phyloP scores from a whole-genome alignment of 35 echinoderm and acorn worm species.

The Apostichopus parvimensis region DNA sequence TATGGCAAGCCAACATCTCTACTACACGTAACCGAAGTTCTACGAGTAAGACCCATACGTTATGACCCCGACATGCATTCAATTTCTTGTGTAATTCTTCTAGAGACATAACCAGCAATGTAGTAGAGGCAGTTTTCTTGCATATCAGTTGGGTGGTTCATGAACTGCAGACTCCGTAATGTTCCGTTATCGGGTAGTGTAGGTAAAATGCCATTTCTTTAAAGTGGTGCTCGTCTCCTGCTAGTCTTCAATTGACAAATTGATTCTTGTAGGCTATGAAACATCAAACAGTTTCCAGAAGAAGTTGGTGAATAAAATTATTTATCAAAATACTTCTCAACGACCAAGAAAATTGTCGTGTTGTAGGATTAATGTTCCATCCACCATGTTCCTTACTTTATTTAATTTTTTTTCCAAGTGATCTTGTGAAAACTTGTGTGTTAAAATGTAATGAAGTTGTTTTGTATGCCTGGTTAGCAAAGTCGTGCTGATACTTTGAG shows the following conservation, averaged over 20 bases:
- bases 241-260: slow-evolving; percentile 24
- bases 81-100: slow-evolving; percentile 11
- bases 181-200: neutral
- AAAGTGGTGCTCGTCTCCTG: neutral
- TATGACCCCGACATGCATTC: neutral
- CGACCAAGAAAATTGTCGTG: slow-evolving; percentile 17
- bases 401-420: slow-evolving; percentile 15
- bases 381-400: slow-evolving; percentile 21
- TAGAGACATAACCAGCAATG: slow-evolving; percentile 33
- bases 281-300: slow-evolving; percentile 12
- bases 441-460: neutral
- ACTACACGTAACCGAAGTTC: too few species aligned
- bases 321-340: slow-evolving; percentile 37
- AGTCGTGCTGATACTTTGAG: neutral
- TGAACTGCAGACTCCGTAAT: neutral
- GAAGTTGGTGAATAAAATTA: neutral
- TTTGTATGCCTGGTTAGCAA: neutral
- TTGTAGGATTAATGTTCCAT: slow-evolving; percentile 36
- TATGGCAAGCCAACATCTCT: too few species aligned
- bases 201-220: neutral
- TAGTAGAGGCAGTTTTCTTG: slow-evolving; percentile 34
- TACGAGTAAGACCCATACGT: too few species aligned
- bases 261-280: slow-evolving; percentile 18
- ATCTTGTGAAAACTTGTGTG: slow-evolving; percentile 31
- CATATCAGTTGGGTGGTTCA: neutral